Percentiles rank a stretch among this genome's conserved stretches.
phyloP scores from a whole-genome alignment of 64 coral and sea anemone species.

The Stichodactyla helianthus region DNA sequence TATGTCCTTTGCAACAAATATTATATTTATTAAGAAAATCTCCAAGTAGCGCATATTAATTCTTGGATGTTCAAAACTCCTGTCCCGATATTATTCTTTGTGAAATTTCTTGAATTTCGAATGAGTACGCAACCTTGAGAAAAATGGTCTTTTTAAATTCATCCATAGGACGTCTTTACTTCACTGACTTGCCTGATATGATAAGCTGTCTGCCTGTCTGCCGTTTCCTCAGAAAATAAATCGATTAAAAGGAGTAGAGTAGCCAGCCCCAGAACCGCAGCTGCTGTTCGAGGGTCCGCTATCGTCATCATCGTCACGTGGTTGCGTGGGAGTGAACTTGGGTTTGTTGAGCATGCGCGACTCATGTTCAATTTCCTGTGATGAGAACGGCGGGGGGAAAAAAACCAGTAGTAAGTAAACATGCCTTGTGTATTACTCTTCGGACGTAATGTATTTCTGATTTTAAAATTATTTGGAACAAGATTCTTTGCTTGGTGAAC shows the following conservation, averaged over 20 bases:
- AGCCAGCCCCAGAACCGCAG: slow-evolving; percentile 69
- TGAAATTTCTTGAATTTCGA: too few relatives aligned
- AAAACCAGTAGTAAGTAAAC: background rate
- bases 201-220: background rate
- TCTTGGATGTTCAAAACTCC: too few relatives aligned
- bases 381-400: background rate
- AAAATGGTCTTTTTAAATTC: too few relatives aligned
- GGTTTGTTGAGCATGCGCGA: background rate
- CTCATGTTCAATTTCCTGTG: slow-evolving; percentile 12
- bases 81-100: too few relatives aligned
- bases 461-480: background rate
- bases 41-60: too few relatives aligned
- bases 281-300: slow-evolving; percentile 59
- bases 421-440: background rate
- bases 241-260: slow-evolving; percentile 75
- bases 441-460: too few relatives aligned
- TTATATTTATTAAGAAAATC: too few relatives aligned
- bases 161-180: background rate
- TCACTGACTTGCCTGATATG: background rate
- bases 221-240: slow-evolving; percentile 57
- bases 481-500: too few relatives aligned
- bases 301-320: slow-evolving; percentile 66
- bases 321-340: background rate
- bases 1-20: too few relatives aligned
- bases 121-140: too few relatives aligned